Evolutionary conservation across 2,888 invertebrate genomes (phyloP), one percentile per base, ranked within the genome.

Genomic region (Phymatocera aterrima): DNA sequence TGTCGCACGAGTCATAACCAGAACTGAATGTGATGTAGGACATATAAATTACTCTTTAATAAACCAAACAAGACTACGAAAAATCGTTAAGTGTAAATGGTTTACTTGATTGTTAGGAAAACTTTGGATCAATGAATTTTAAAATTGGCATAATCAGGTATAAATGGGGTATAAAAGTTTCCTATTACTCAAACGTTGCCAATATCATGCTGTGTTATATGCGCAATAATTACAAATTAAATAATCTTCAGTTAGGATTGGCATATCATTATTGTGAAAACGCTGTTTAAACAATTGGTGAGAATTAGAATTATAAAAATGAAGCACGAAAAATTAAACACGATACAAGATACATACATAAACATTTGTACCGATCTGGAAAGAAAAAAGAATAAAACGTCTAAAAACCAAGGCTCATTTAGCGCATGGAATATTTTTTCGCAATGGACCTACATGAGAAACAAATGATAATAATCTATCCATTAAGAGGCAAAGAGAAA

Each of bases 291-390:
- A 61, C 80, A 74, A 79, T 83, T 80, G 83, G 78, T 82, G 81
- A 80, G 80, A 79, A 78, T 28, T 46, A 54, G 18, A 61, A 21
- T 57, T 48, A 82, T 70, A 81, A 82, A 79, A 79, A 79, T 78
- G 57, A 74, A 68, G 68, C 80, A 77, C 61, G 54, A 81, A 65
- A 80, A 80, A 80, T n/a, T n/a, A 78, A 40, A 48, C 18, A 51
- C 51, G 70, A 77, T 80, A 78, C 78, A 81, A 78, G 81, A 88
- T 90, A 90, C 90, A 87, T 90, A 90, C 90, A 89, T 85, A 87
- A 84, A 90, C 84, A 88, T 83, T 86, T 86, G 87, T 85, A 90
- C 86, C 79, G 87, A 89, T 89, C 89, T 90, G 90, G 88, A 90
- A 90, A n/a, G n/a, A n/a, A 86, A 87, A 84, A 87, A 85, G 79